Evolutionary conservation across 2,888 invertebrate genomes (phyloP).

Genomic region (Steinernema hermaphroditum): DNA sequence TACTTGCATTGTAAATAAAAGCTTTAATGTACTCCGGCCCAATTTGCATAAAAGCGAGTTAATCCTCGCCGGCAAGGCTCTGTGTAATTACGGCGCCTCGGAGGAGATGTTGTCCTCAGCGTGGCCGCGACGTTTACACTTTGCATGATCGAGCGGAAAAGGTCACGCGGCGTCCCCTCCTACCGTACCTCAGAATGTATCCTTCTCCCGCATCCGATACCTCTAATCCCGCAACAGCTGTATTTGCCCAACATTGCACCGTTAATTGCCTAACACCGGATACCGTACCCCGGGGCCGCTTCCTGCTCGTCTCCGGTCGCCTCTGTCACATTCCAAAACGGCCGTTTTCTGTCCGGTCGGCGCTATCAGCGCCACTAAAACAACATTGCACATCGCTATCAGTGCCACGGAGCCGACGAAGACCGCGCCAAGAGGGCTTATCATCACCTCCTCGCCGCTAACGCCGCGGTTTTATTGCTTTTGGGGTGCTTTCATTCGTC

Average conservation of each 20-base stretch:
- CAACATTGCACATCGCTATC: conserved; percentile 31
- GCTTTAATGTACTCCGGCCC: conserved; percentile 19
- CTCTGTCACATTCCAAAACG: conserved; percentile 8
- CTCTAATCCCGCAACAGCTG: conserved; percentile 13
- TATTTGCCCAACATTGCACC: conserved; percentile 11
- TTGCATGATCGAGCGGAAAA: conserved; percentile 27
- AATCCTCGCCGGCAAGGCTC: neutral
- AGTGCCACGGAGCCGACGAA: neutral
- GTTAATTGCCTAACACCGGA: neutral
- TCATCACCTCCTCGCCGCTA: conserved; percentile 15
- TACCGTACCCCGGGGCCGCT: conserved; percentile 9
- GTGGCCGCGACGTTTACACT: conserved; percentile 24
- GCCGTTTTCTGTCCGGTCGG: neutral
- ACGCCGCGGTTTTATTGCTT: conserved; percentile 25
- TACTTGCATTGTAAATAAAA: conserved; percentile 19
- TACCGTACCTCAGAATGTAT: conserved; percentile 25
- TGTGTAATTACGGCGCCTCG: conserved; percentile 1
- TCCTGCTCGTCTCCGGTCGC: neutral
- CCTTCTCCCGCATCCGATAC: neutral
- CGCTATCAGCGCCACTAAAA: conserved; percentile 23
- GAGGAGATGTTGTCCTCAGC: conserved; percentile 25
- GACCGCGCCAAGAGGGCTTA: neutral
- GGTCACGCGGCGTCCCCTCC: conserved; percentile 7
- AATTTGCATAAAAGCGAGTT: conserved; percentile 30
- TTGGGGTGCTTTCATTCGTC: conserved; percentile 19